These are phyloP conservation scores for Danaus plexippus DNA, from an alignment of 1,140 invertebrate species.

Conservation along the genomic window DNA sequence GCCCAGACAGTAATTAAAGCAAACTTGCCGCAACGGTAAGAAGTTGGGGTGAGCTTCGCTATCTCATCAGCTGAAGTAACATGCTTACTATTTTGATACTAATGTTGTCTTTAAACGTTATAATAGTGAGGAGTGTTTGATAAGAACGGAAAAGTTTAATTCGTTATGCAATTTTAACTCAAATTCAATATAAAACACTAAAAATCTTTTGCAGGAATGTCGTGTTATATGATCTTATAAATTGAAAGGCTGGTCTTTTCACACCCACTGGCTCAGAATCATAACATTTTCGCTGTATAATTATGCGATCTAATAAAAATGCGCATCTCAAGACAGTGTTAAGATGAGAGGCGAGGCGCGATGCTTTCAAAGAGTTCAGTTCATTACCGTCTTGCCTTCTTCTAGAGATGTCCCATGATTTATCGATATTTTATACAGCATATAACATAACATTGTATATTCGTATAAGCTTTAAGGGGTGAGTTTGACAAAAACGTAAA, in stretches of 20 bases:
- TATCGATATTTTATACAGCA: constrained; percentile 26
- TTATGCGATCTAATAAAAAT: constrained; percentile 41
- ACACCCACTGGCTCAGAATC: constrained; percentile 12
- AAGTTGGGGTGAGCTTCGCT: constrained; percentile 8
- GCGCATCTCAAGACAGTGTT: constrained; percentile 49
- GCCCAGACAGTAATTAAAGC: constrained; percentile 16
- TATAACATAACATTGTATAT: neutral
- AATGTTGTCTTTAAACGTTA: too few relatives aligned
- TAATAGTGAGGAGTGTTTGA: neutral
- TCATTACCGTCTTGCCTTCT: constrained; percentile 60
- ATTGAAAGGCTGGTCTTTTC: constrained; percentile 14
- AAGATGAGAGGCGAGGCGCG: constrained; percentile 37
- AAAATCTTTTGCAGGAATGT: too few relatives aligned
- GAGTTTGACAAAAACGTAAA: constrained; percentile 3
- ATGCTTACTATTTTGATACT: neutral
- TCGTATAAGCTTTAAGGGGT: neutral
- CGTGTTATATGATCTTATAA: constrained; percentile 3
- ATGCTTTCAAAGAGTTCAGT: constrained; percentile 53
- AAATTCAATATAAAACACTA: too few relatives aligned
- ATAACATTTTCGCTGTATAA: constrained; percentile 22
- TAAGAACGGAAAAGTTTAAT: neutral
- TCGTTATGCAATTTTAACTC: neutral
- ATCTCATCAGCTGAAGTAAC: neutral
- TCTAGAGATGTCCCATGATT: constrained; percentile 35
- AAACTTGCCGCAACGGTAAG: constrained; percentile 14